A percentile compares a stretch with the other conserved stretches of the same genome.
phyloP scores from a whole-genome alignment of 1,140 invertebrate genomes.

The Drosophila pectinifera region DNA sequence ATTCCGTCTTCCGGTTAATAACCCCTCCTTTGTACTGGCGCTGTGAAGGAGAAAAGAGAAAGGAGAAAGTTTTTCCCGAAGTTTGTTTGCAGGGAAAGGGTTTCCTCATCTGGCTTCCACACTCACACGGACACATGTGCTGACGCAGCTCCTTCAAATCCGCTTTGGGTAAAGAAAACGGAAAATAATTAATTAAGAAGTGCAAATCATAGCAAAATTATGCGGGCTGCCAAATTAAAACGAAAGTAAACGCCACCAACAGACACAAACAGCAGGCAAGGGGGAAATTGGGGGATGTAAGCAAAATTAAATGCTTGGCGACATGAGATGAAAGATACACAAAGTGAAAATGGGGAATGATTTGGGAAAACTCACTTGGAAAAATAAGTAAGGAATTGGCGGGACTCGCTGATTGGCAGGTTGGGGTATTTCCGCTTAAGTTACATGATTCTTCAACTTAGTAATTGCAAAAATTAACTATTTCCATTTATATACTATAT shows the following conservation, averaged over 20 bases:
- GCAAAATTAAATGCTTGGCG: constrained; percentile 45
- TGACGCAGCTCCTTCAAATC: constrained; percentile 65
- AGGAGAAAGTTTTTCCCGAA: constrained; percentile 54
- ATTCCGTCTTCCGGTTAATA: constrained; percentile 41
- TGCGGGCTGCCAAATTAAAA: constrained; percentile 78
- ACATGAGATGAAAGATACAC: constrained; percentile 38
- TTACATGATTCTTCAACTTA: background rate
- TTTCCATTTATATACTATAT: too few relatives aligned
- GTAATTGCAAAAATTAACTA: too few relatives aligned
- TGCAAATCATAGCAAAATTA: constrained; percentile 82
- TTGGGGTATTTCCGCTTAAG: background rate
- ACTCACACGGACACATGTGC: constrained; percentile 25
- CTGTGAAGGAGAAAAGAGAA: constrained; percentile 40
- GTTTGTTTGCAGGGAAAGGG: constrained; percentile 49
- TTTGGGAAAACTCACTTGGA: background rate
- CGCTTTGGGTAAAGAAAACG: constrained; percentile 64
- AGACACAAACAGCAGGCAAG: constrained; percentile 49
- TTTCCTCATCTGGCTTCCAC: constrained; percentile 17
- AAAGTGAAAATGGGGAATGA: constrained; percentile 4
- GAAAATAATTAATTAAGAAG: constrained; percentile 83
- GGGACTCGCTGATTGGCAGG: background rate
- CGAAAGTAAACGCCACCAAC: constrained; percentile 68
- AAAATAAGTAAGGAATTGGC: constrained; percentile 14
- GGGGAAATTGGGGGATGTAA: constrained; percentile 30
- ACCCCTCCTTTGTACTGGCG: constrained; percentile 27